Percentiles rank a stretch among this genome's conserved stretches.
phyloP scores from a whole-genome alignment of 2,888 invertebrate genomes.

The Loripinus fragilis region DNA sequence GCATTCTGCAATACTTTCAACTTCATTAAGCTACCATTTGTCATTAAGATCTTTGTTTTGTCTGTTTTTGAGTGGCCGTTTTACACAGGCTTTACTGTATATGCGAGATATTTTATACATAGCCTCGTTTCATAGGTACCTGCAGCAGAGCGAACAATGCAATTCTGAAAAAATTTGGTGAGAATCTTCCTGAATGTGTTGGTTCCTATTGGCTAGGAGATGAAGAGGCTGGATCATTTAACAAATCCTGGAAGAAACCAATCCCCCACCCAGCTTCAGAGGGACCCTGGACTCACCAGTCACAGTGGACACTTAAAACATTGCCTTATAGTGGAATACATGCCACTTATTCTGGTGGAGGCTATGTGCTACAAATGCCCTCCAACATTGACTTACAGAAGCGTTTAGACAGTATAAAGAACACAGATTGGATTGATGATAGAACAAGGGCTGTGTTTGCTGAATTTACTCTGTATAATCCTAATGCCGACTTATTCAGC shows the following conservation, averaged over 20 bases:
- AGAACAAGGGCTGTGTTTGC: constrained; percentile 66
- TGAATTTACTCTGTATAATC: constrained; percentile 70
- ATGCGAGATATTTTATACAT: too few relatives aligned
- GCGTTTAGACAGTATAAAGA: constrained; percentile 42
- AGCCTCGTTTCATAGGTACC: constrained; percentile 27
- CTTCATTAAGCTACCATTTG: too few relatives aligned
- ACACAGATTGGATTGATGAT: constrained; percentile 67
- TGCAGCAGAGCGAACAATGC: constrained; percentile 29
- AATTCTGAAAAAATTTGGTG: constrained; percentile 32
- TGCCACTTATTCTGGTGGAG: constrained; percentile 75
- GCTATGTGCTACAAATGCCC: constrained; percentile 64
- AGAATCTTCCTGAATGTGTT: constrained; percentile 47
- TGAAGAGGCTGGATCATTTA: constrained; percentile 60
- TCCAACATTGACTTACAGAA: not conserved
- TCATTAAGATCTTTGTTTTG: too few relatives aligned
- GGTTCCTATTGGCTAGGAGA: constrained; percentile 57
- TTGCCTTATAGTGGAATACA: constrained; percentile 60
- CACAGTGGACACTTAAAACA: constrained; percentile 62
- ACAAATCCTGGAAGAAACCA: constrained; percentile 56
- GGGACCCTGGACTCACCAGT: constrained; percentile 62
- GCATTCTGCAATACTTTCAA: too few relatives aligned
- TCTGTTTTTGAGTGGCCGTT: too few relatives aligned
- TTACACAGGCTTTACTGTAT: too few relatives aligned
- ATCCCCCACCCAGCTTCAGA: constrained; percentile 4
- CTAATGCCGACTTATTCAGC: constrained; percentile 69